phyloP scores from a whole-genome alignment of 2,888 invertebrate genomes.

The Autographa pulchrina region DNA sequence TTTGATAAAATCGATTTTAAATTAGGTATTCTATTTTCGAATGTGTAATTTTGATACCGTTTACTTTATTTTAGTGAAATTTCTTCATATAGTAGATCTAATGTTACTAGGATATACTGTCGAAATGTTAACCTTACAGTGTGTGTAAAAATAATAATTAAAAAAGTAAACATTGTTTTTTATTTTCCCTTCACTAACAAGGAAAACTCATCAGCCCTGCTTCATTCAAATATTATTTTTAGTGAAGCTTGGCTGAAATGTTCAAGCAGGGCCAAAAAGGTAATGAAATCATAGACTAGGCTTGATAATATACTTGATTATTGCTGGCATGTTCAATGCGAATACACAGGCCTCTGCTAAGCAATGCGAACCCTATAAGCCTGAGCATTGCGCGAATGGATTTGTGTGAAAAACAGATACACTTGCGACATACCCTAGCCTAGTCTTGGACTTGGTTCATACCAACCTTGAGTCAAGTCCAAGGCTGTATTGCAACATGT shows the following conservation, averaged over 20 bases:
- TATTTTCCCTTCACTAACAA: background rate
- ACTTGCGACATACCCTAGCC: no score
- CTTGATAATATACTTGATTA: background rate
- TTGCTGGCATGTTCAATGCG: background rate
- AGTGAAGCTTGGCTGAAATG: background rate
- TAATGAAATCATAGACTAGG: background rate
- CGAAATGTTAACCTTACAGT: background rate
- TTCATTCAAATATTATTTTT: background rate
- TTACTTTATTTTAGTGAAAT: background rate
- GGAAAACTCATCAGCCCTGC: background rate
- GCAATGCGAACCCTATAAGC: background rate
- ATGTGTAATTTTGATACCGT: background rate
- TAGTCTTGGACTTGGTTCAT: no score
- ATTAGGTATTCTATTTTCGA: background rate
- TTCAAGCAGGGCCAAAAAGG: background rate
- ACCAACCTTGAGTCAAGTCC: no score
- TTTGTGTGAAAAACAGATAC: no score
- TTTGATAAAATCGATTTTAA: constrained; percentile 1
- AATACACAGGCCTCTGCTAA: background rate
- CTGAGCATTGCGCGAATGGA: background rate
- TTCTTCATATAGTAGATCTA: background rate
- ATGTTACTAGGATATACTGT: background rate
- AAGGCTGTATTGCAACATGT: no score
- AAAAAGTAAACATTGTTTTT: background rate
- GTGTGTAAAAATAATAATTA: background rate